Percentiles rank a stretch among this genome's conserved stretches.
Evolutionary conservation across 1,140 invertebrate genomes (phyloP).

Genomic region (Agrilus planipennis): DNA sequence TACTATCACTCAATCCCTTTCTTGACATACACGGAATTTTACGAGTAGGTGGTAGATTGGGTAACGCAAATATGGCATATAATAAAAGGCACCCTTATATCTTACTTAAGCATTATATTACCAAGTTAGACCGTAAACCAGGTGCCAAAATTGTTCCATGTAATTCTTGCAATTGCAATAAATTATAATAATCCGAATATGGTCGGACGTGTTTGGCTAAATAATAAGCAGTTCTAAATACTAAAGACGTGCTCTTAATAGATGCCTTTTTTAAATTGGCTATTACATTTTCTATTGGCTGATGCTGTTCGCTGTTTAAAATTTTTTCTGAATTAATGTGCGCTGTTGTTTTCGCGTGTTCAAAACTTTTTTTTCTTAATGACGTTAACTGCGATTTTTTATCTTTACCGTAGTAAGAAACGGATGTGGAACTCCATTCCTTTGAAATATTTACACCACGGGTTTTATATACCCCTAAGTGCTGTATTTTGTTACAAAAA

Average conservation of each 20-base stretch:
- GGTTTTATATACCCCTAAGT: too few species aligned
- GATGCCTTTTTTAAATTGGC: slow-evolving; percentile 3
- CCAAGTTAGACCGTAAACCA: too few species aligned
- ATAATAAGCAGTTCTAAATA: slow-evolving; percentile 1
- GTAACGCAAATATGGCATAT: too few species aligned
- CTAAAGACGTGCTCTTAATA: neutral
- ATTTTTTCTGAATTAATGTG: neutral
- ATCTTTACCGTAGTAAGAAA: slow-evolving; percentile 3
- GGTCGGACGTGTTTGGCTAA: slow-evolving; percentile 4
- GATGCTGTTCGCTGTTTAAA: slow-evolving; percentile 6
- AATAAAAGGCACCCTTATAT: too few species aligned
- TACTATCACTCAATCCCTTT: too few species aligned
- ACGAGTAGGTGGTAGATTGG: too few species aligned
- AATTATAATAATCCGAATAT: slow-evolving; percentile 10
- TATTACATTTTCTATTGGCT: slow-evolving; percentile 9
- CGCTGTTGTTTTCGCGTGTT: slow-evolving; percentile 3
- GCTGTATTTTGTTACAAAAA: too few species aligned
- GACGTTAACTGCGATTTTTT: slow-evolving; percentile 8
- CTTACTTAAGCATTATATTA: too few species aligned
- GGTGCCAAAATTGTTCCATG: neutral
- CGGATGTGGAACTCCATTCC: slow-evolving; percentile 6
- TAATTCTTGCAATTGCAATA: slow-evolving; percentile 1
- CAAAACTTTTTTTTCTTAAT: slow-evolving; percentile 7
- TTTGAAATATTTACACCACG: too few species aligned
- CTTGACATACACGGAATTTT: too few species aligned